A percentile compares a stretch with the other conserved stretches of the same genome.
phyloP scores from a whole-genome alignment of 2,113 vertebrate genomes.

The Dicerorhinus sumatrensis region DNA sequence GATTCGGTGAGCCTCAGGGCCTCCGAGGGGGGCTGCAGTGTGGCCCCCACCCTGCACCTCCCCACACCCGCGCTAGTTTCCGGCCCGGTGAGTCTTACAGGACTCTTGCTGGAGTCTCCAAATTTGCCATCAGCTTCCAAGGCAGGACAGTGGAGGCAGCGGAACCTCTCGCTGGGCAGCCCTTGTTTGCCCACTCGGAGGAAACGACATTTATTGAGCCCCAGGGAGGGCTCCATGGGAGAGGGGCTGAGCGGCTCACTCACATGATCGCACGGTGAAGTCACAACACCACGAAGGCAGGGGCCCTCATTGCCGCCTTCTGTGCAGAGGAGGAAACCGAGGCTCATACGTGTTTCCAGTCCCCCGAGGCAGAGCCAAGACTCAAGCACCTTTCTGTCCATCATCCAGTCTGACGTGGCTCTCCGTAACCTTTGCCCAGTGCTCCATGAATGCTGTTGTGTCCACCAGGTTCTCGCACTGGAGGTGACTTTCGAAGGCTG shows the following conservation, averaged over 20 bases:
- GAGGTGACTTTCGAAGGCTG: not conserved
- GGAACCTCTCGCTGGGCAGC: too few relatives aligned
- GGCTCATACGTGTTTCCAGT: too few relatives aligned
- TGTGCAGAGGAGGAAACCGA: not conserved
- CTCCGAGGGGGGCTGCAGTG: not conserved
- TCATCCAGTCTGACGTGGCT: fast-evolving
- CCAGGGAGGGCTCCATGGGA: not conserved
- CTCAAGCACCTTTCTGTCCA: too few relatives aligned
- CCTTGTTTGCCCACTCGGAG: not conserved
- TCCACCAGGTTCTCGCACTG: not conserved
- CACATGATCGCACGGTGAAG: not conserved
- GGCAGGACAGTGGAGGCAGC: too few relatives aligned
- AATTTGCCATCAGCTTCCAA: not conserved
- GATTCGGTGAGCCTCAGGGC: not conserved
- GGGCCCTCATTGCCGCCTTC: not conserved
- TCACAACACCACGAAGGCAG: not conserved
- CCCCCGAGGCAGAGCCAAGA: not conserved
- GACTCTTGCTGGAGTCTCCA: not conserved
- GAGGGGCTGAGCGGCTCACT: not conserved
- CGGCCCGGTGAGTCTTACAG: not conserved
- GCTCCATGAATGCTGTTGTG: fast-evolving
- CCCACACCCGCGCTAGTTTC: not conserved
- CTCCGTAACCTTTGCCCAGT: fast-evolving
- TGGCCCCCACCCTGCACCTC: not conserved
- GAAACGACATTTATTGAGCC: not conserved